phyloP scores from a whole-genome alignment of 2,888 invertebrate genomes.

The Caenorhabditis sp. region DNA sequence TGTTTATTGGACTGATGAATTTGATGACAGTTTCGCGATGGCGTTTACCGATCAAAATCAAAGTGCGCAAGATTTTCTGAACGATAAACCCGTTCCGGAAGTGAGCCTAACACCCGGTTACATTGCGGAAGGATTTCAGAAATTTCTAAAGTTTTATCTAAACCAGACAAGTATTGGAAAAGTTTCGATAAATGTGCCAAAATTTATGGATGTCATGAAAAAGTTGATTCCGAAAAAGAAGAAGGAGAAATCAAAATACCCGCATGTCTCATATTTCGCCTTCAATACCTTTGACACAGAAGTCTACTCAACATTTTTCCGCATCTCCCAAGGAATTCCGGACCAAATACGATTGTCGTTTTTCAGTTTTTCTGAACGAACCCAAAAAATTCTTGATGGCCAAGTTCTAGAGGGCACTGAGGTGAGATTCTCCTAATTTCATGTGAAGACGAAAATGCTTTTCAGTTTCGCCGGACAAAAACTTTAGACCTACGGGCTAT shows the following conservation, averaged over 20 bases:
- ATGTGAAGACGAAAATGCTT: neutral
- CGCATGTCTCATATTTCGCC: slow-evolving; percentile 13
- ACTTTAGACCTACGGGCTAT: slow-evolving; percentile 27
- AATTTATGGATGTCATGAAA: neutral
- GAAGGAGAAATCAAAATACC: slow-evolving; percentile 18
- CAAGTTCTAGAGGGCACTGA: slow-evolving; percentile 14
- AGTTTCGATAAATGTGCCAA: slow-evolving; percentile 13
- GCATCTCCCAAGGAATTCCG: slow-evolving; percentile 18
- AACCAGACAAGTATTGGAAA: slow-evolving; percentile 22
- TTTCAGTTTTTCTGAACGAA: slow-evolving; percentile 26
- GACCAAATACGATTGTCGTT: slow-evolving; percentile 23
- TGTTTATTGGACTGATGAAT: slow-evolving; percentile 28
- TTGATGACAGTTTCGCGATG: slow-evolving; percentile 28
- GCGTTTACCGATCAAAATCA: slow-evolving; percentile 26
- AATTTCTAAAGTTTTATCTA: slow-evolving; percentile 22
- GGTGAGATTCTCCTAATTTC: neutral
- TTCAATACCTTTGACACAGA: slow-evolving; percentile 28
- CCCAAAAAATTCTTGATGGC: slow-evolving; percentile 26
- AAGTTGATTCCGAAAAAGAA: slow-evolving; percentile 10
- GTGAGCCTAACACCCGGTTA: neutral
- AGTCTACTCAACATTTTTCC: slow-evolving; percentile 16
- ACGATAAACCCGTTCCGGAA: neutral
- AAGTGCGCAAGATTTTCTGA: slow-evolving; percentile 16
- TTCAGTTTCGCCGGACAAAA: slow-evolving; percentile 8
- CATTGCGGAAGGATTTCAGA: slow-evolving; percentile 9